A percentile compares a stretch with the other conserved stretches of the same genome.
Evolutionary conservation across 2,797 vertebrate genomes (phyloP).

Genomic region (Anguilla anguilla): DNA sequence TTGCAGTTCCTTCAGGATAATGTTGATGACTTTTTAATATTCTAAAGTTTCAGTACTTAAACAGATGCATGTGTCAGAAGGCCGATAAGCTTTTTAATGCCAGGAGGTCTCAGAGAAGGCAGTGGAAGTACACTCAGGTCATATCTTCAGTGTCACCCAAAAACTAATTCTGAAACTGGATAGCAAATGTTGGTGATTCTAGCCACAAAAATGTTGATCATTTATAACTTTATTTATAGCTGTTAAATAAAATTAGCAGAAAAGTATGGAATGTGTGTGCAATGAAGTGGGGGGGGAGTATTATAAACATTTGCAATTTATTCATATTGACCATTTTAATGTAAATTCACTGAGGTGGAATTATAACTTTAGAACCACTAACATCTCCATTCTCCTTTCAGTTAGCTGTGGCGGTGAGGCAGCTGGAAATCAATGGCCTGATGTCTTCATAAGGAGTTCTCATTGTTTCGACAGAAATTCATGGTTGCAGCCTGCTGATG

Average conservation of each 20-base stretch:
- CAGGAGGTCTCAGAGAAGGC: neutral
- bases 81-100: neutral
- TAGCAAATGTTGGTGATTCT: no score
- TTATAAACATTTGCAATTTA: neutral
- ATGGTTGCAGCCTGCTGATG: neutral
- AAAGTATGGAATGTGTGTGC: neutral
- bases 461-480: neutral
- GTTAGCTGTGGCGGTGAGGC: neutral
- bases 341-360: no score
- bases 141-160: neutral
- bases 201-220: neutral
- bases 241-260: neutral
- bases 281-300: neutral
- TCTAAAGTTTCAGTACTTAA: neutral
- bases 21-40: no score
- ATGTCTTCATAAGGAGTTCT: neutral
- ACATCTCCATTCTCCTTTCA: neutral
- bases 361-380: neutral
- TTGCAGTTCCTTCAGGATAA: no score
- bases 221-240: neutral
- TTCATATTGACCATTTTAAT: neutral
- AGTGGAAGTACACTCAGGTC: neutral
- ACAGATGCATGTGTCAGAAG: neutral
- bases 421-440: neutral
- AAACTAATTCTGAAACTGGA: neutral